These are phyloP conservation scores for Megathymus violae DNA, from an alignment of 1,140 invertebrate genomes.

Conservation along the genomic window DNA sequence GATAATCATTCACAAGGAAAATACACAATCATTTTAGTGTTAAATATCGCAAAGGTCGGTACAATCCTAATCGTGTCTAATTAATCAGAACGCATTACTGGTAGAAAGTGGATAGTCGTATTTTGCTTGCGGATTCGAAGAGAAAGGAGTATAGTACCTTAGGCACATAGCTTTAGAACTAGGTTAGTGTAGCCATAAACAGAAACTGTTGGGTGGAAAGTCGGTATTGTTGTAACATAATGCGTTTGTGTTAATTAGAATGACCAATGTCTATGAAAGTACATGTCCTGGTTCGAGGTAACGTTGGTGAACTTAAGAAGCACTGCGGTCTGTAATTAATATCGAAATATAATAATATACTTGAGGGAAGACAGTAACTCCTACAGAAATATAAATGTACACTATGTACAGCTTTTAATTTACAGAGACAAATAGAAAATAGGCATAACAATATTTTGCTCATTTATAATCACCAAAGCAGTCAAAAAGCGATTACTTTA, in stretches of 20 bases:
- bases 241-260: conserved; percentile 36
- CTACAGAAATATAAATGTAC: too few relatives aligned
- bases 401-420: not conserved
- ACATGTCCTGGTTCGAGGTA: conserved; percentile 18
- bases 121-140: conserved; percentile 65
- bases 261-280: conserved; percentile 8
- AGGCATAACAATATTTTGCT: too few relatives aligned
- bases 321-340: conserved; percentile 20
- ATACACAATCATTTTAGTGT: conserved; percentile 48
- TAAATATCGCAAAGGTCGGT: conserved; percentile 48
- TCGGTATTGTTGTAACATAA: conserved; percentile 47
- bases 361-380: not conserved
- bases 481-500: too few relatives aligned
- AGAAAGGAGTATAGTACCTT: conserved; percentile 75
- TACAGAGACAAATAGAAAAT: not conserved
- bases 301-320: conserved; percentile 9
- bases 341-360: conserved; percentile 3
- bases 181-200: conserved; percentile 62
- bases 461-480: too few relatives aligned
- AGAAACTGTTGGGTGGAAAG: conserved; percentile 56
- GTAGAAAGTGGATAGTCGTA: conserved; percentile 75
- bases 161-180: conserved; percentile 63
- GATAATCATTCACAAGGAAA: not conserved
- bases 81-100: conserved; percentile 78
- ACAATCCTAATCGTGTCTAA: conserved; percentile 75